Percentiles rank a stretch among this genome's conserved stretches.
phyloP scores from a whole-genome alignment of 1,140 invertebrate genomes.

The Linepithema humile region DNA sequence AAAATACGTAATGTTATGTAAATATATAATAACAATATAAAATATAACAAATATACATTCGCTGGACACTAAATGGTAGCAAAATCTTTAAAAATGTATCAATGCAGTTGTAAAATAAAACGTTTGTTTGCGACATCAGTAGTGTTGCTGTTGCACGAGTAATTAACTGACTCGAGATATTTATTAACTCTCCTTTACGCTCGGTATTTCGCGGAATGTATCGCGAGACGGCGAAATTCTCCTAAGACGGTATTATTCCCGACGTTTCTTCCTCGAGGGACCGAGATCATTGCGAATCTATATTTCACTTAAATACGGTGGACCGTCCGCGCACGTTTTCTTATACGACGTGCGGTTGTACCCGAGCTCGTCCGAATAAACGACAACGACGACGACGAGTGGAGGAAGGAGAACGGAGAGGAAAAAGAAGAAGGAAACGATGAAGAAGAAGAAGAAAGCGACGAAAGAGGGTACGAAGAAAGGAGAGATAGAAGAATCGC shows the following conservation, averaged over 20 bases:
- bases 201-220: constrained; percentile 17
- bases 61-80: too few relatives aligned
- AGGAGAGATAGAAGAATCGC: constrained; percentile 25
- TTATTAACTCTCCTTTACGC: constrained; percentile 21
- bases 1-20: not conserved
- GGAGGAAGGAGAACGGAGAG: constrained; percentile 24
- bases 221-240: constrained; percentile 17
- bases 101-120: constrained; percentile 4
- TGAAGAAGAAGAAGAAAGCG: constrained; percentile 43
- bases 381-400: constrained; percentile 39
- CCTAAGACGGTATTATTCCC: constrained; percentile 20
- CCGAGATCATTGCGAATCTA: constrained; percentile 34
- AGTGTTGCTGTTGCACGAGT: not conserved
- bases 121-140: not conserved
- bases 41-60: not conserved
- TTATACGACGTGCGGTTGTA: constrained; percentile 64
- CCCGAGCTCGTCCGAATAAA: constrained; percentile 60
- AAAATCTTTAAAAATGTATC: too few relatives aligned
- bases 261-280: constrained; percentile 27
- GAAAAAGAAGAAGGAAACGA: constrained; percentile 49
- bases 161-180: constrained; percentile 33
- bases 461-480: constrained; percentile 26
- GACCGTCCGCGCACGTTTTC: constrained; percentile 67
- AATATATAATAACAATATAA: not conserved
- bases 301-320: constrained; percentile 58